A percentile compares a stretch with the other conserved stretches of the same genome.
Conservation (phyloP, 37 sponge, comb jelly and placozoan species). For the Cliona cf. orientalis region DNA sequence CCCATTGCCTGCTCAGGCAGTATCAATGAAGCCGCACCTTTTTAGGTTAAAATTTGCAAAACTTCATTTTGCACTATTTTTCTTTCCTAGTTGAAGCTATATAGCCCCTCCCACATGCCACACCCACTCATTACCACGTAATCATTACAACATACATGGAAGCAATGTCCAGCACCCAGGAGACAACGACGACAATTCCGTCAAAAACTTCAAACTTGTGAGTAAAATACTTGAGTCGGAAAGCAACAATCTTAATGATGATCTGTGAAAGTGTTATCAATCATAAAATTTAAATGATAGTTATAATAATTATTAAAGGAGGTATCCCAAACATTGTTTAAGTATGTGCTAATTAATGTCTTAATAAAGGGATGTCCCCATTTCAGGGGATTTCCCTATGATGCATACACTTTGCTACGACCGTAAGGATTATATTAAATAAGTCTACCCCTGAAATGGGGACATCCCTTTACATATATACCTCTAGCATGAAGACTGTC, state of each 20-base stretch:
- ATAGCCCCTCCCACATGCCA: background rate
- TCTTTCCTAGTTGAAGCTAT: no score
- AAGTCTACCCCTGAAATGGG: background rate
- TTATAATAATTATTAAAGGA: background rate
- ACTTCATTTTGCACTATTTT: no score
- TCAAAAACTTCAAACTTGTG: slow-evolving; percentile 96
- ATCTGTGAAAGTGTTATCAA: slow-evolving; percentile 36
- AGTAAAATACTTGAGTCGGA: slow-evolving; percentile 83
- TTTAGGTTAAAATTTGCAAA: background rate
- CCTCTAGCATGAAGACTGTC: slow-evolving; percentile 80
- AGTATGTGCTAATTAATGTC: background rate
- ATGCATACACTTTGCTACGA: background rate
- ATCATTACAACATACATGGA: slow-evolving; percentile 78
- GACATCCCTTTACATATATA: slow-evolving; percentile 14
- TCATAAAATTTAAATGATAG: background rate
- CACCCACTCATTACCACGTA: background rate
- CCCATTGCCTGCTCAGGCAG: background rate
- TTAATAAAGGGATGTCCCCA: background rate
- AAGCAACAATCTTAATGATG: slow-evolving; percentile 72
- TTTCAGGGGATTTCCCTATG: background rate
- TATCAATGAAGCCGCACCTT: background rate
- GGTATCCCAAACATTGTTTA: background rate
- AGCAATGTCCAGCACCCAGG: slow-evolving; percentile 85
- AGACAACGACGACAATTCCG: slow-evolving; percentile 82
- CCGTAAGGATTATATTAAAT: background rate